Conservation (phyloP, 2,113 vertebrate genomes). For the Piprites chloris region DNA sequence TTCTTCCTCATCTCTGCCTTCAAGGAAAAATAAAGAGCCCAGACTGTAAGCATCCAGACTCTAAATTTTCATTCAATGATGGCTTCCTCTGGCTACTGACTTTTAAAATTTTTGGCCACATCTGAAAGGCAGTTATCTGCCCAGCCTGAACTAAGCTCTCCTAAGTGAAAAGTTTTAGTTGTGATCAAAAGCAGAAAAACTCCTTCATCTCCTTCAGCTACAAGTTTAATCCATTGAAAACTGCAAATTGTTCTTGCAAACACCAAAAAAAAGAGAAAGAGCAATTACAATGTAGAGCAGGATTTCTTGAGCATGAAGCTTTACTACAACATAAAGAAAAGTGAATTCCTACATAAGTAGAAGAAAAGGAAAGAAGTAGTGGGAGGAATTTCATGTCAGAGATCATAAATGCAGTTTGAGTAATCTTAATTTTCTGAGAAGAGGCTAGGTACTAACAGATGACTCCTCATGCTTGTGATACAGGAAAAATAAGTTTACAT, state of each 20-base stretch:
- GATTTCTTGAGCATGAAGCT: background rate
- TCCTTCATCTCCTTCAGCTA: background rate
- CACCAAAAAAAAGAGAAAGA: background rate
- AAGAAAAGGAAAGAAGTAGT: background rate
- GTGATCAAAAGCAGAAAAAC: background rate
- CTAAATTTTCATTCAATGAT: background rate
- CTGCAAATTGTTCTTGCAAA: background rate
- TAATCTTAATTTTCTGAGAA: background rate
- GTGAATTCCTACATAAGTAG: background rate
- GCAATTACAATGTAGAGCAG: background rate
- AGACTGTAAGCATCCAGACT: background rate
- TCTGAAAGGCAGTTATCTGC: background rate
- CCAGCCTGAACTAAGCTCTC: background rate
- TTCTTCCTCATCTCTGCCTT: background rate
- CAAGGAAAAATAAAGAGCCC: background rate
- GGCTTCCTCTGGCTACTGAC: background rate
- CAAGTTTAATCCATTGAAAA: background rate
- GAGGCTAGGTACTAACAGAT: background rate
- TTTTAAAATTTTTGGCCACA: background rate
- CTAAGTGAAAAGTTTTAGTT: background rate
- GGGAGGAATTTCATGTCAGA: background rate
- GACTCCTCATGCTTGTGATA: background rate
- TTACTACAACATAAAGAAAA: background rate
- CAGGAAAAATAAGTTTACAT: background rate
- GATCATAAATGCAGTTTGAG: background rate